Base-by-base conservation (phyloP, 2,888 invertebrate genomes). In the Candidula unifasciata region DNA sequence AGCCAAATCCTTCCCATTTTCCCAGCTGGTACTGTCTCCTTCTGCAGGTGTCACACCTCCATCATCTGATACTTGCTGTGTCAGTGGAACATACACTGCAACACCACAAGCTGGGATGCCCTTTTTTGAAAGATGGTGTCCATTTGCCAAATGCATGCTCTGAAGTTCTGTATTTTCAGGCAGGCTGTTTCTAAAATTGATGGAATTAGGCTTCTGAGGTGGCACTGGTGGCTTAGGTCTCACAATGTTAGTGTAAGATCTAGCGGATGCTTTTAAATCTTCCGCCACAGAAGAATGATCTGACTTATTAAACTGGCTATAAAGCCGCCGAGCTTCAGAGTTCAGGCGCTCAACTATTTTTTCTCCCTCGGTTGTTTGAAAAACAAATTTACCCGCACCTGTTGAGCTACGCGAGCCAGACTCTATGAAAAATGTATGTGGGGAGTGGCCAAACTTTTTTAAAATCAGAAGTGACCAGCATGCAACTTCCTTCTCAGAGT, bases 341-440 rank as follows among this genome's bases (percentile, higher is more conserved):
- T n/a, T 8, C 60, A 81, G n/a, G 27, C 33, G 13, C 0, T 87
- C 83, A 76, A 86, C 83, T 24, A 90, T 87, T n/a, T 27, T 60
- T 5, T 82, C 76, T 30, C 87, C 88, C 44, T 87, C 83, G 5
- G 71, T 52, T 2, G 89, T 88, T 18, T 78, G 44, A 82, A 89
- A 88, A 30, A 66, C 71, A 35, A 89, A 86, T 33, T 83, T 77
- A 3, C 89, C 89, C 60, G 86, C 91, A 27, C 93, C 93, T 80
- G 92, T 91, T 18, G 87, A 78, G 86, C 92, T 92, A 71, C 91
- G 92, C 52, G 93, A 86, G 2, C 93, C 93, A 57, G 91, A 90
- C 86, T 93, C 91, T 86, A 93, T 89, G 13, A 90, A 89, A 83
- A 91, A 90, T 30, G 86, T 87, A n/a, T 88, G 88, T 30, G 85